These are phyloP conservation scores for Vanessa cardui DNA, from an alignment of 2,888 invertebrate genomes.

Conservation along the genomic window DNA sequence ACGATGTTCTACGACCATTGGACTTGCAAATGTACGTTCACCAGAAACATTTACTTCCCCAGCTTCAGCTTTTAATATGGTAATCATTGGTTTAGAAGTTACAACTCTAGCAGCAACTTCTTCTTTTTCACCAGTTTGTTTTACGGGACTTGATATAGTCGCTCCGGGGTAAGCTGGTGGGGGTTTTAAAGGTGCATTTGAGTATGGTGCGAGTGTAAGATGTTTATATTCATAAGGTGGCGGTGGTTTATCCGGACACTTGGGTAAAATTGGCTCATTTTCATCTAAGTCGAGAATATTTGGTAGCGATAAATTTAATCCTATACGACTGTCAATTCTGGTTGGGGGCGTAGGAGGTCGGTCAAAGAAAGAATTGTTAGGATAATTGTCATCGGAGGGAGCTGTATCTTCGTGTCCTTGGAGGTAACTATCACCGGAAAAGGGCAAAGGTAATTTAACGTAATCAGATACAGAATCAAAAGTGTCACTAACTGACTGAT, in stretches of 20 bases:
- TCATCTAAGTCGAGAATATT: constrained; percentile 72
- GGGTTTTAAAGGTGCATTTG: constrained; percentile 72
- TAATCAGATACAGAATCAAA: constrained; percentile 95
- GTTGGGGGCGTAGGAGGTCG: constrained; percentile 87
- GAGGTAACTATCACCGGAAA: constrained; percentile 82
- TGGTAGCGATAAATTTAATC: constrained; percentile 71
- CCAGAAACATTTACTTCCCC: constrained; percentile 85
- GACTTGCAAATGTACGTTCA: constrained; percentile 80
- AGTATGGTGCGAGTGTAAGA: constrained; percentile 76
- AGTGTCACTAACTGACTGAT: constrained; percentile 91
- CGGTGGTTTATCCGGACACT: constrained; percentile 82
- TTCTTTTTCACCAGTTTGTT: constrained; percentile 73
- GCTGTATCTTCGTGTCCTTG: constrained; percentile 84
- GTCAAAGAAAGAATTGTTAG: constrained; percentile 77
- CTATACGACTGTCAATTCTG: constrained; percentile 85
- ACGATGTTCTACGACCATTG: constrained; percentile 76
- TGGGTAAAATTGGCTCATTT: constrained; percentile 49
- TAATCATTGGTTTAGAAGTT: constrained; percentile 89
- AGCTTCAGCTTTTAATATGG: constrained; percentile 89
- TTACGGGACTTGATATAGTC: constrained; percentile 49
- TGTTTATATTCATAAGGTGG: constrained; percentile 87
- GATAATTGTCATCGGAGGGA: constrained; percentile 81
- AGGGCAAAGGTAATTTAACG: constrained; percentile 87
- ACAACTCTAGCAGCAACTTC: constrained; percentile 90
- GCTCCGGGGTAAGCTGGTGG: constrained; percentile 87